A percentile compares a stretch with the other conserved stretches of the same genome.
phyloP scores from a whole-genome alignment of 1,140 invertebrate genomes.

The Lasaia peninsularis region DNA sequence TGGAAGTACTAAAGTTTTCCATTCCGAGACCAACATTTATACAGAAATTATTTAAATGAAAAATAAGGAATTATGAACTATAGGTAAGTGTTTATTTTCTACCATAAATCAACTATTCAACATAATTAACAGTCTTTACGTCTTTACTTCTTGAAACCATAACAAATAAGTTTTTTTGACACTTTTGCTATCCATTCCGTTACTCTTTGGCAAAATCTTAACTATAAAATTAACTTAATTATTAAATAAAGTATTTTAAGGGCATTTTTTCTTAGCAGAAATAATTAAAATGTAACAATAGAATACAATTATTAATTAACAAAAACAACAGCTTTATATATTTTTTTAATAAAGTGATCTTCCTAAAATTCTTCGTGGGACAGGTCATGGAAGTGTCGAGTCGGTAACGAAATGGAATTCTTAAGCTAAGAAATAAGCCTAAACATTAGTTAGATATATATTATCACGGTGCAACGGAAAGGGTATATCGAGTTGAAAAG shows the following conservation, averaged over 20 bases:
- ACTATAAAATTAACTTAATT: conserved; percentile 1
- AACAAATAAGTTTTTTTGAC: background rate
- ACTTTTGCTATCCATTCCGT: background rate
- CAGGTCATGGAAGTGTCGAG: background rate
- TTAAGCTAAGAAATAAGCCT: background rate
- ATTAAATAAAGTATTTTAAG: background rate
- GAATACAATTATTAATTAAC: too few relatives aligned
- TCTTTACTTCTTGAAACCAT: background rate
- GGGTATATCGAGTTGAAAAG: background rate
- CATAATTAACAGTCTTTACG: too few relatives aligned
- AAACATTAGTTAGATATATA: background rate
- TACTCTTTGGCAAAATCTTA: background rate
- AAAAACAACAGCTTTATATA: too few relatives aligned
- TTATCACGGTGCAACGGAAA: background rate
- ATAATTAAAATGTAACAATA: too few relatives aligned
- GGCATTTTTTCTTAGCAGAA: background rate
- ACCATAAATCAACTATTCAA: too few relatives aligned
- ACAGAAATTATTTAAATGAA: too few relatives aligned
- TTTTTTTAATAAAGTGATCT: too few relatives aligned
- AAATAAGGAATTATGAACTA: too few relatives aligned
- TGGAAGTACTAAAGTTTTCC: too few relatives aligned
- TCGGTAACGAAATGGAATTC: background rate
- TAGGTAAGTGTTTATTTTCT: too few relatives aligned
- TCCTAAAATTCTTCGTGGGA: background rate
- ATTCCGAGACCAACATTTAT: too few relatives aligned